A percentile compares a stretch with the other conserved stretches of the same genome.
These are phyloP conservation scores for Illadopsis cleaveri DNA, from an alignment of 2,113 vertebrate genomes.

Conservation along the genomic window DNA sequence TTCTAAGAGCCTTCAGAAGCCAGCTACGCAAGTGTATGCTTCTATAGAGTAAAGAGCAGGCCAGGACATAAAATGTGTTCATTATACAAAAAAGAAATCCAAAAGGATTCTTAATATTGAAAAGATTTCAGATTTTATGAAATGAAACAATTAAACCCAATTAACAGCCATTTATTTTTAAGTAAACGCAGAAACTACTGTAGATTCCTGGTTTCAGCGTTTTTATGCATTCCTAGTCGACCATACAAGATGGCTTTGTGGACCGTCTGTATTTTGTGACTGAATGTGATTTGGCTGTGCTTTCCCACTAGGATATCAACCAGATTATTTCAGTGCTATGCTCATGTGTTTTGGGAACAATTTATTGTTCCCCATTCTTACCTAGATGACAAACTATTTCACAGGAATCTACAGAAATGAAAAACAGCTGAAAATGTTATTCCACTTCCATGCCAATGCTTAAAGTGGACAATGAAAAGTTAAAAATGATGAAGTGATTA, in stretches of 20 bases:
- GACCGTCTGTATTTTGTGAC: neutral
- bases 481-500: neutral
- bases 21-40: fast-evolving
- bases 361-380: neutral
- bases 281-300: neutral
- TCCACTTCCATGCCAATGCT: neutral
- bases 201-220: neutral
- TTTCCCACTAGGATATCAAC: neutral
- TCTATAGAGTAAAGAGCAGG: neutral
- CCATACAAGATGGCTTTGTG: neutral
- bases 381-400: neutral
- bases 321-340: neutral
- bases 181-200: neutral
- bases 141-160: neutral
- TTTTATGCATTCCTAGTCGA: neutral
- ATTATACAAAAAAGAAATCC: neutral
- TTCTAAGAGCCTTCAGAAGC: neutral
- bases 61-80: neutral
- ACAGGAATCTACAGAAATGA: neutral
- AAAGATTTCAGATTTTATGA: neutral
- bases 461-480: neutral
- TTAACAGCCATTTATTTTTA: neutral
- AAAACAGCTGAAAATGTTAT: neutral
- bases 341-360: neutral
- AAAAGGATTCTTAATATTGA: neutral